Base-by-base conservation (phyloP, 2,113 vertebrate species). In the Nestor notabilis region DNA sequence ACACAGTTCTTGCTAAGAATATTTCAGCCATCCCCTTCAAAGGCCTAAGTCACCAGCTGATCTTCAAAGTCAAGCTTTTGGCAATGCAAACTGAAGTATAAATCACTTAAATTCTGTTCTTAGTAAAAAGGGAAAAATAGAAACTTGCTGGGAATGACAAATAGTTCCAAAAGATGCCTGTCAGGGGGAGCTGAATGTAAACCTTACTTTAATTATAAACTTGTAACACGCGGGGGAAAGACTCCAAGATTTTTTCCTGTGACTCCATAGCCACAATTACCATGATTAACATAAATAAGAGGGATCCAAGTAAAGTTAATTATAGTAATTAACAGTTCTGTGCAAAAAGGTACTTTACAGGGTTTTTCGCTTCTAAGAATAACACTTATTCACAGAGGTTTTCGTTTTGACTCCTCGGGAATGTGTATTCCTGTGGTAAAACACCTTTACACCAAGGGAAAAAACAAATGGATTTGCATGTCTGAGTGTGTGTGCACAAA, bases 271-370 rank as follows among this genome's bases (percentile, higher is more conserved):
- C 53, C 71, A 88, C 58, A 79, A 87, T 93, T 84, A 93, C 53
- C 46, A 49, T 79, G 46, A 95, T 97, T 94, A 95, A 65, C 77
- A 58, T 69, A 94, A 94, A 85, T 80, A 93, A 90, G 76, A 84
- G 78, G 70, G 52, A 93, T 90, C 44, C n/a, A 79, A 78, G 77
- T 69, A 69, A 95, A 95, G 87, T 92, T 93, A 97, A 96, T 97
- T 92, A 95, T 46, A 87, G 70, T 91, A 94, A 95, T 95, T 91
- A 80, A 83, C 74, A 85, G 70, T 77, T 87, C 61, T 77, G n/a
- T 93, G 47, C 56, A 76, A 89, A 90, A 91, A 56, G 43, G 52
- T 63, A 39, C 44, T 87, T 33, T 82, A 49, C 83, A 93, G 35
- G 35, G 0, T 63, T 47, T 74, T 96, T 82, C 77, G 27, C 69